Evolutionary conservation across 2,113 vertebrate genomes (phyloP).

Genomic region (Pelobates fuscus): DNA sequence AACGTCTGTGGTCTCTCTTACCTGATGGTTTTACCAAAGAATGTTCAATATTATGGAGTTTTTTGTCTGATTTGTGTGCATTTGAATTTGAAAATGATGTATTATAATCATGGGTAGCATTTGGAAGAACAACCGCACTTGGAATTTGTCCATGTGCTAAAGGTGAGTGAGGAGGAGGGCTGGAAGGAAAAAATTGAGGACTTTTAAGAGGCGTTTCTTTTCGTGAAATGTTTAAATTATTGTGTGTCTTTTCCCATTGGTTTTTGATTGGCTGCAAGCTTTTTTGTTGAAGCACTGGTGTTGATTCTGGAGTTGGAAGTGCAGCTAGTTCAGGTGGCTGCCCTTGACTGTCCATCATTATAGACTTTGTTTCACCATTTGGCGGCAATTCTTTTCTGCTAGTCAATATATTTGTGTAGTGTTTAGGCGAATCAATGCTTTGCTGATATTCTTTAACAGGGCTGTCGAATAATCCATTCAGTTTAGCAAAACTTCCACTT

Average conservation of each 20-base stretch:
- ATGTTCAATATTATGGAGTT: conserved; percentile 77
- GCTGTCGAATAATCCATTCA: conserved; percentile 93
- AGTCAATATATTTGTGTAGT: conserved; percentile 90
- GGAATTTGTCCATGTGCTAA: conserved; percentile 89
- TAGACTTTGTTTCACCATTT: conserved; percentile 80
- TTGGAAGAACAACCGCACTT: conserved; percentile 94
- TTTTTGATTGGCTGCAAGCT: conserved; percentile 87
- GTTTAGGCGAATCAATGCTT: conserved; percentile 89
- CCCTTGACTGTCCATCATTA: conserved; percentile 83
- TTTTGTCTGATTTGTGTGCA: conserved; percentile 84
- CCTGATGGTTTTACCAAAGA: conserved; percentile 75
- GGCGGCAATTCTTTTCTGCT: conserved; percentile 85
- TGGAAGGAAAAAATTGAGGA: conserved; percentile 86
- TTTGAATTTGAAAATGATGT: conserved; percentile 81
- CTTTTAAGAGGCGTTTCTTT: conserved; percentile 84
- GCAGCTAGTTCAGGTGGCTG: conserved; percentile 93
- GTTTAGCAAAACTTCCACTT: conserved; percentile 90
- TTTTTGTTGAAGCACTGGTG: conserved; percentile 93
- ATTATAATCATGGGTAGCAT: conserved; percentile 90
- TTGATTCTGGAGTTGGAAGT: conserved; percentile 93
- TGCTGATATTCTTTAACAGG: conserved; percentile 94
- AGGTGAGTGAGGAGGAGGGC: conserved; percentile 83
- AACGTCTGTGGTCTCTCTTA: conserved; percentile 88
- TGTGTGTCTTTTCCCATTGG: conserved; percentile 83
- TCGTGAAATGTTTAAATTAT: conserved; percentile 76